Evolutionary conservation across 2,797 vertebrate species (phyloP).

Genomic region (Borostomias antarcticus): DNA sequence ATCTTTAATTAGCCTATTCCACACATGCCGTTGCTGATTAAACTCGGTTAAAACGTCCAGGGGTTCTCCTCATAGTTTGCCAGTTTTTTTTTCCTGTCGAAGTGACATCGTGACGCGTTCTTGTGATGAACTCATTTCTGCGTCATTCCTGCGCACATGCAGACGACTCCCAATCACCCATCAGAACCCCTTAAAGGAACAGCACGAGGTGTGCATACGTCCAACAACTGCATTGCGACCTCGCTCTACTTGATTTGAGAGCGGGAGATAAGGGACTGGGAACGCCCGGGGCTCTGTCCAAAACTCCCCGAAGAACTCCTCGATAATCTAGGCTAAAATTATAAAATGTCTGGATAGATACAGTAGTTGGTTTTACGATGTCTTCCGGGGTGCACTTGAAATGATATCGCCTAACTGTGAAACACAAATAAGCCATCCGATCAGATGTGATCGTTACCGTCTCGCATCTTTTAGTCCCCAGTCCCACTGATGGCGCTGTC

Average conservation of each 20-base stretch:
- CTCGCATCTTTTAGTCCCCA: too few species aligned
- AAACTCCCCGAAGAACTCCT: constrained; percentile 55
- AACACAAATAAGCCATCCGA: not conserved
- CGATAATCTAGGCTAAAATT: constrained; percentile 29
- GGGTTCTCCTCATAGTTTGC: constrained; percentile 13
- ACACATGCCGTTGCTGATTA: not conserved
- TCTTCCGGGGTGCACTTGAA: not conserved
- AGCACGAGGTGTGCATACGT: constrained; percentile 48
- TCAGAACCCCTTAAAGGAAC: constrained; percentile 71
- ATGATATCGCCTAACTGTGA: not conserved
- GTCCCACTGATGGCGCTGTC: constrained; percentile 45
- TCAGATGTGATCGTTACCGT: too few species aligned
- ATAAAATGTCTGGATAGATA: too few species aligned
- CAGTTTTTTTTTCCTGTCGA: constrained; percentile 44
- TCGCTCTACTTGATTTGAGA: constrained; percentile 32
- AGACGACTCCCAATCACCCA: constrained; percentile 67
- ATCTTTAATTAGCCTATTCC: not conserved
- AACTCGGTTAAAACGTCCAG: not conserved
- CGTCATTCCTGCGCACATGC: constrained; percentile 85
- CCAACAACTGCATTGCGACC: constrained; percentile 68
- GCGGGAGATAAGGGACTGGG: constrained; percentile 39
- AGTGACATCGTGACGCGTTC: constrained; percentile 77
- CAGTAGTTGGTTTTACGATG: constrained; percentile 3
- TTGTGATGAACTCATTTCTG: constrained; percentile 76
- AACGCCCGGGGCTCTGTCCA: constrained; percentile 36